A percentile compares a stretch with the other conserved stretches of the same genome.
Conservation (phyloP, 2,113 vertebrate genomes). For the Barnardius zonarius region DNA sequence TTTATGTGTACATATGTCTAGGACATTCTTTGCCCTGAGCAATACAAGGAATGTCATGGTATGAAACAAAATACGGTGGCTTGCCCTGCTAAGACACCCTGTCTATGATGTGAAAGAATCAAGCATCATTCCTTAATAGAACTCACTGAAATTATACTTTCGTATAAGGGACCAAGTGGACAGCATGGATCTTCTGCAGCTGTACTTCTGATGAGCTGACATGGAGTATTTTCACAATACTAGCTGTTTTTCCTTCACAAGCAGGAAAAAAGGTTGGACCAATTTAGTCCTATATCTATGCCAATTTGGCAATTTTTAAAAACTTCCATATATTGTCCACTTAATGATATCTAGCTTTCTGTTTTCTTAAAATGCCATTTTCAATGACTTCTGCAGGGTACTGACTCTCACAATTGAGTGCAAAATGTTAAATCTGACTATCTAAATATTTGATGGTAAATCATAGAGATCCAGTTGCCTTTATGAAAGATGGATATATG, state of each 20-base stretch:
- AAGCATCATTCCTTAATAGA: background rate
- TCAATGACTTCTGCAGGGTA: background rate
- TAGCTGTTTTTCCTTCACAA: background rate
- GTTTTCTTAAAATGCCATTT: background rate
- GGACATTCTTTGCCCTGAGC: background rate
- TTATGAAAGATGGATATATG: background rate
- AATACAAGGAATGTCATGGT: background rate
- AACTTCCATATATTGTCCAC: background rate
- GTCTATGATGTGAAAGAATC: background rate
- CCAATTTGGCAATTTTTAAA: background rate
- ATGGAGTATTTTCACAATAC: background rate
- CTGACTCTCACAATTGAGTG: background rate
- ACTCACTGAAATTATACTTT: background rate
- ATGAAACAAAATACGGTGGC: background rate
- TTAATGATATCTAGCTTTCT: background rate
- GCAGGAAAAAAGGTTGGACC: background rate
- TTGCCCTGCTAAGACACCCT: background rate
- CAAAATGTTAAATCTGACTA: background rate
- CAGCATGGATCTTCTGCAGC: background rate
- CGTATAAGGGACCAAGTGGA: background rate
- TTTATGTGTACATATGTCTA: background rate
- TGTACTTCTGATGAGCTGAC: background rate
- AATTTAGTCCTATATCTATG: background rate
- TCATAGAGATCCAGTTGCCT: background rate
- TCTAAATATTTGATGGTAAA: background rate